phyloP scores from a whole-genome alignment of 1,140 invertebrate genomes.

The Wiebesia pumilae region DNA sequence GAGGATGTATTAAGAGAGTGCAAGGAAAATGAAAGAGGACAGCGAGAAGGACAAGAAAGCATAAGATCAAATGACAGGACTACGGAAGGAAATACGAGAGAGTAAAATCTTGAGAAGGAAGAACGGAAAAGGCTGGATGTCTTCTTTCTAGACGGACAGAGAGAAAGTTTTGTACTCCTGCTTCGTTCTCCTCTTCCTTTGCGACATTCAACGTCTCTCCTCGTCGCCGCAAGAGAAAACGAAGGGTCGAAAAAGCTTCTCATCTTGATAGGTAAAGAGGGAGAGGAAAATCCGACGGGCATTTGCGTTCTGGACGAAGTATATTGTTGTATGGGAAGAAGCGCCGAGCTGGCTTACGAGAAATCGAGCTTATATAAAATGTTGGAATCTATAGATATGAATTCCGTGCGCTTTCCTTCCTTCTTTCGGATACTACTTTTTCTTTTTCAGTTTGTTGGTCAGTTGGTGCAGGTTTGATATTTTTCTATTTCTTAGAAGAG shows the following conservation, averaged over 20 bases:
- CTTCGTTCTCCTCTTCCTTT: not conserved
- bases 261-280: not conserved
- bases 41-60: not conserved
- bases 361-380: slow-evolving; percentile 42
- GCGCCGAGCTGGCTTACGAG: not conserved
- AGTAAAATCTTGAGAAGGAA: slow-evolving; percentile 53
- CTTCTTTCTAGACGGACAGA: slow-evolving; percentile 20
- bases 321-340: slow-evolving; percentile 18
- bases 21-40: slow-evolving; percentile 28
- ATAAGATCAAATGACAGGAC: slow-evolving; percentile 48
- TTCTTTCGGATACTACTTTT: not conserved
- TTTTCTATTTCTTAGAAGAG: not conserved
- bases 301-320: slow-evolving; percentile 34
- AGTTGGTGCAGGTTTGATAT: not conserved
- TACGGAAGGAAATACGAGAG: slow-evolving; percentile 2
- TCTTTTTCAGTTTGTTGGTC: slow-evolving; percentile 5
- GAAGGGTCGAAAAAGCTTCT: slow-evolving; percentile 21
- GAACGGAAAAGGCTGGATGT: slow-evolving; percentile 24
- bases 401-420: not conserved
- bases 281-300: slow-evolving; percentile 42
- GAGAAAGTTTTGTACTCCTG: slow-evolving; percentile 27
- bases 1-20: slow-evolving; percentile 8
- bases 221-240: not conserved
- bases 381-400: slow-evolving; percentile 4
- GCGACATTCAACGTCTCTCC: not conserved